phyloP scores from a whole-genome alignment of 2,113 vertebrate species.

The Zosterops borbonicus region DNA sequence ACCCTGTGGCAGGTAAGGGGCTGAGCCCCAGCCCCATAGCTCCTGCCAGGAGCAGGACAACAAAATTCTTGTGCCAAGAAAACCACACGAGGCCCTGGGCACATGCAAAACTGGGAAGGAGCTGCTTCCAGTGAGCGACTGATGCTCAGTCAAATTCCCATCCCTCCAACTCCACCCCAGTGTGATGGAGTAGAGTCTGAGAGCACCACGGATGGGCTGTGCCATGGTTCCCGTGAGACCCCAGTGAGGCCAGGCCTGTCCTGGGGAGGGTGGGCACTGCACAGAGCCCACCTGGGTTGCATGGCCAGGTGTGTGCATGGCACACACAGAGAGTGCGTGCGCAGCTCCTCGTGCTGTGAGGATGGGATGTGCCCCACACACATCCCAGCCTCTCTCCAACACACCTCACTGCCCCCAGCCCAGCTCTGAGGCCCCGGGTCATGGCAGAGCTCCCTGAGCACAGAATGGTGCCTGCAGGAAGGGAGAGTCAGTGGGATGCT shows the following conservation, averaged over 20 bases:
- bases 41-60: not conserved
- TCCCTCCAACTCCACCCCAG: not conserved
- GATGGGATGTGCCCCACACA: fast-evolving
- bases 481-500: not conserved
- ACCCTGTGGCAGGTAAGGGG: not conserved
- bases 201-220: not conserved
- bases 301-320: fast-evolving
- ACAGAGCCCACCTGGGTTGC: fast-evolving
- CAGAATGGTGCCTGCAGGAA: fast-evolving
- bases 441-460: fast-evolving
- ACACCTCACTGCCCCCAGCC: fast-evolving
- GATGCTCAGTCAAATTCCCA: not conserved
- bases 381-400: fast-evolving
- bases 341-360: fast-evolving
- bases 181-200: not conserved
- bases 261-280: fast-evolving
- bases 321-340: fast-evolving
- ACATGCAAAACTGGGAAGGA: not conserved
- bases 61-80: not conserved
- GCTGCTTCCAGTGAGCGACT: not conserved
- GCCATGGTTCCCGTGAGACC: not conserved
- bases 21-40: not conserved
- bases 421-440: fast-evolving
- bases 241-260: not conserved
- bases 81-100: not conserved